Percentiles rank a stretch among this genome's conserved stretches.
Conservation (phyloP, 35 echinoderm and acorn worm species). For the Heliocidaris erythrogramma region DNA sequence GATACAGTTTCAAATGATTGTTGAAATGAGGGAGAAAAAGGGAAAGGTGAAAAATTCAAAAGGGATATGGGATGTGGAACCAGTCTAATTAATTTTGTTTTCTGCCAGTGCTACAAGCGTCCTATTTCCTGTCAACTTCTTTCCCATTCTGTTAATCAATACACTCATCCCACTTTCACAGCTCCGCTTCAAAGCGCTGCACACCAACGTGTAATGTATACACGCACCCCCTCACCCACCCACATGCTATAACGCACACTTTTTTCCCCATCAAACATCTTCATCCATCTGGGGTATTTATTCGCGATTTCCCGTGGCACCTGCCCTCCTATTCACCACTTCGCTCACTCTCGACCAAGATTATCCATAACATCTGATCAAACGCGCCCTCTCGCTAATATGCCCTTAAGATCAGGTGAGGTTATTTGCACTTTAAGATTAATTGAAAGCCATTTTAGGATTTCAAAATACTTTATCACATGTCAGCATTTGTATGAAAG, state of each 20-base stretch:
- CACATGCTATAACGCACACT: neutral
- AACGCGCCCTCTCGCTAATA: neutral
- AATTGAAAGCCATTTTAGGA: neutral
- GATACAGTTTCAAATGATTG: too few species aligned
- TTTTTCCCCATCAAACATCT: neutral
- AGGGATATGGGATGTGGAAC: too few species aligned
- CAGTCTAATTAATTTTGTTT: neutral
- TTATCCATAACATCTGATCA: slow-evolving; percentile 1
- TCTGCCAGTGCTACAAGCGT: neutral
- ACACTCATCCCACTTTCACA: neutral
- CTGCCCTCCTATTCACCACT: slow-evolving; percentile 7
- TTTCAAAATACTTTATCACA: neutral
- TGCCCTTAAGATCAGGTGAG: neutral
- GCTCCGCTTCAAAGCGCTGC: neutral
- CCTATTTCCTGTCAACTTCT: neutral
- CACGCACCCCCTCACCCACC: neutral
- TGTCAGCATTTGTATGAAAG: neutral
- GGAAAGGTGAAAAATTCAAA: neutral
- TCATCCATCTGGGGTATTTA: neutral
- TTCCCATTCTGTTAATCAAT: neutral
- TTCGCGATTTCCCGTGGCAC: neutral
- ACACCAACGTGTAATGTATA: neutral
- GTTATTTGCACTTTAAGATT: neutral
- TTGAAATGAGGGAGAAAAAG: too few species aligned
- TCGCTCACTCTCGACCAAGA: neutral